Base-by-base conservation (phyloP, 2,797 vertebrate genomes). In the Eutrigla gurnardus region DNA sequence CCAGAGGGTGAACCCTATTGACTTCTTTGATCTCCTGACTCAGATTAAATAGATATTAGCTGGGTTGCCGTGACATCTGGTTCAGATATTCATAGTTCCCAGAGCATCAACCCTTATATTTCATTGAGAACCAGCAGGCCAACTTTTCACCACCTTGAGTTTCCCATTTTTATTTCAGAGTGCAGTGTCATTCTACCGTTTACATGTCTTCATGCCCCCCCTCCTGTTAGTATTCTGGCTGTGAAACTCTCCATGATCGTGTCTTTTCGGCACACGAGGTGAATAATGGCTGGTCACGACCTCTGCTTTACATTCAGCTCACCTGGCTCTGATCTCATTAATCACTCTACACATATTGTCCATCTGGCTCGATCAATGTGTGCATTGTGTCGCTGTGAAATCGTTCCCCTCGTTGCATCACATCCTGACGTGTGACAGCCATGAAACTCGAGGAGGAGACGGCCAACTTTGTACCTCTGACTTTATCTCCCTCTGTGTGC, bases 361-460 rank as follows among this genome's bases (percentile, higher is more conserved):
- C 67, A 82, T 75, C 60, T 52, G 58, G 18, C 52, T 52, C 49
- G 64, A 73, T 80, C 63, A 70, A 70, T 76, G 67, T 25, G 58
- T 49, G 63, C 46, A 1, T 68, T 82, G 45, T 63, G 70, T 53
- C 0, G 1, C 70, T 42, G 33, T 65, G 58, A 57, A 81, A 73
- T 60, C 37, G n/a, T 25, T 40, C 25, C 17, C 17, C 17, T 35
- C 10, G 2, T 32, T 32, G 42, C n/a, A 63, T 67, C 14, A n/a
- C 54, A 59, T 13, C 68, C 52, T 37, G 0, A 1, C 18, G 8
- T 62, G 12, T 46, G 47, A 68, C 60, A 36, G 14, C 76, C 43
- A 42, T 35, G 68, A 50, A 79, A 65, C 33, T 66, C 17, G 37
- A 57, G 77, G 11, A 59, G 52, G 65, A 61, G n/a, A 65, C 53